These are phyloP conservation scores for Drosophila nasuta DNA, from an alignment of 1,140 invertebrate species.

Conservation along the genomic window DNA sequence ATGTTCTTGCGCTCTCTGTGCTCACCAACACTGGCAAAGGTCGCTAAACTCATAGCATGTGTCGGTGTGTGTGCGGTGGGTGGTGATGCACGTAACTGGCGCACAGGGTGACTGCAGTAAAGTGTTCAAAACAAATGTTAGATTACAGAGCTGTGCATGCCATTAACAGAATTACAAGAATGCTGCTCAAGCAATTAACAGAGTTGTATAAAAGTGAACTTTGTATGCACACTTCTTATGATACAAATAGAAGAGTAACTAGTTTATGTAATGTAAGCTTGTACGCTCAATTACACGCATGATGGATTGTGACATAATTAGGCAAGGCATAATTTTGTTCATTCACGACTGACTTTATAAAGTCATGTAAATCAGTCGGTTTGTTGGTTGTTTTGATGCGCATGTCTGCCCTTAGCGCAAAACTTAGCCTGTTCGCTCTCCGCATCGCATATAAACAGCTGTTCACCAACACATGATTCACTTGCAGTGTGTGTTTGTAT, in stretches of 20 bases:
- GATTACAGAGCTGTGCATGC: not conserved
- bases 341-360: slow-evolving; percentile 37
- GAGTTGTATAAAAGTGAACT: not conserved
- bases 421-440: slow-evolving; percentile 24
- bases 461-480: slow-evolving; percentile 14
- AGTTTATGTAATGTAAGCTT: not conserved
- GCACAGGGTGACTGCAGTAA: slow-evolving; percentile 40
- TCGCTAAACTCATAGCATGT: not conserved
- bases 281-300: not conserved
- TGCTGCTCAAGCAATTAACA: not conserved
- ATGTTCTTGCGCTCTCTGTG: slow-evolving; percentile 6
- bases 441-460: slow-evolving; percentile 5
- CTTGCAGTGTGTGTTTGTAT: slow-evolving; percentile 2
- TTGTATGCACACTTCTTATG: not conserved
- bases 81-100: slow-evolving; percentile 39
- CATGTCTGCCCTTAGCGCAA: slow-evolving; percentile 62
- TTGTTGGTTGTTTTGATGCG: slow-evolving; percentile 34
- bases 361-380: slow-evolving; percentile 45
- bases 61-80: slow-evolving; percentile 21
- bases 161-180: not conserved
- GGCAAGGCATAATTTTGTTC: not conserved
- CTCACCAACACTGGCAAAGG: slow-evolving; percentile 32
- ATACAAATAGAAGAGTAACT: too few species aligned
- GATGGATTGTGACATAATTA: not conserved
- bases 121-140: slow-evolving; percentile 6